A percentile compares a stretch with the other conserved stretches of the same genome.
These are phyloP conservation scores for Pollimyrus isidori DNA, from an alignment of 2,113 vertebrate genomes.

Conservation along the genomic window DNA sequence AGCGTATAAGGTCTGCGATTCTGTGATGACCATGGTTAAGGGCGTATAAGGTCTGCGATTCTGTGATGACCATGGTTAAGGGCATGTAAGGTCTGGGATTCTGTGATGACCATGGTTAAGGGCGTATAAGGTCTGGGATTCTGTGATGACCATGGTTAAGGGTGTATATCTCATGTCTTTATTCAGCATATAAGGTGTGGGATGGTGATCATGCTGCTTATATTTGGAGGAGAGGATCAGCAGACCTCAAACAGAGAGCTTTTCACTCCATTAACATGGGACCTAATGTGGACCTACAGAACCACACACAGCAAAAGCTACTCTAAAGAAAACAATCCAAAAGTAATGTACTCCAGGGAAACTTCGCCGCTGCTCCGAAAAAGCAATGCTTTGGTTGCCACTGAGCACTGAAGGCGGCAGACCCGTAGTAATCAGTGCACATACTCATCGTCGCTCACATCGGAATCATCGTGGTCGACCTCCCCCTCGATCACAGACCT, in stretches of 20 bases:
- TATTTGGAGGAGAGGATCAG: not conserved
- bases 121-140: not conserved
- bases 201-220: not conserved
- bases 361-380: not conserved
- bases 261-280: not conserved
- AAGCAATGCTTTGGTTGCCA: not conserved
- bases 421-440: slow-evolving; percentile 41
- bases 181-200: not conserved
- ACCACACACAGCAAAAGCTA: slow-evolving; percentile 3
- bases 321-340: not conserved
- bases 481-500: slow-evolving; percentile 93
- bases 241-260: not conserved
- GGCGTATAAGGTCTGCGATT: not conserved
- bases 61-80: not conserved
- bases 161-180: not conserved
- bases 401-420: not conserved
- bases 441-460: slow-evolving; percentile 85
- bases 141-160: not conserved
- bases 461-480: slow-evolving; percentile 88
- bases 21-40: not conserved
- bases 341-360: not conserved
- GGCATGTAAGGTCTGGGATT: too few species aligned
- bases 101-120: too few species aligned
- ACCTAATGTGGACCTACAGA: slow-evolving; percentile 1
- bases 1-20: not conserved